Evolutionary conservation across 2,888 invertebrate genomes (phyloP), one percentile per base, ranked within the genome.

Genomic region (Globia sparganii): DNA sequence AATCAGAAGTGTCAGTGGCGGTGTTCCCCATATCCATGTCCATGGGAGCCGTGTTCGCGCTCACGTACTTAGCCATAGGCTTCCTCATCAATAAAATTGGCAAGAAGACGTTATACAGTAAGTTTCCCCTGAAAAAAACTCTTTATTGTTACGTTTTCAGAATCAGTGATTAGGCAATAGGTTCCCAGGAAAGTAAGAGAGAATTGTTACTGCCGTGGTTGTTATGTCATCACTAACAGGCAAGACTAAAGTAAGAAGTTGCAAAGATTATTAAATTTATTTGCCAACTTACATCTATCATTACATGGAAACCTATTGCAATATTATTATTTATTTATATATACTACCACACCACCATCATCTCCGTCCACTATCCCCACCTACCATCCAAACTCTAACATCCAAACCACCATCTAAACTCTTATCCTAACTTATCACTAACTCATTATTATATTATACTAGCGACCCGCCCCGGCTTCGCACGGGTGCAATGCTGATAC

Each of bases 1-100:
- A 91, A 13, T 86, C 93, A 0, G 92, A 94, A 4, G 94, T 96
- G 34, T 94, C 95, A 0, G 92, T 95, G 8, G 92, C 91, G 0
- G 94, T 96, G 80, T 96, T 96, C 82, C 96, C 96, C 0, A 96
- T 96, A n/a, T 96, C 96, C 0, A 96, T 96, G 96, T 93, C 92
- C 0, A 96, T 96, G 96, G 96, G 96, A 0, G 94, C 93, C 0
- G 94, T 95, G 25, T 96, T 96, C 79, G 96, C 96, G 0, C 84
- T 95, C 83, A 95, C 94, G 0, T 96, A 96, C 78, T 87, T 96
- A n/a, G 94, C 95, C 0, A 96, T 96, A 4, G 96, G 96, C 0
- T 88, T 95, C 67, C 92, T 95, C 70, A 96, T 96, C 82, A 94
- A 95, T 73, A 95, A 90, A 78, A 77, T 96, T 75, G 96, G 96